phyloP scores from a whole-genome alignment of 2,888 invertebrate species.

The Thecophora atra region DNA sequence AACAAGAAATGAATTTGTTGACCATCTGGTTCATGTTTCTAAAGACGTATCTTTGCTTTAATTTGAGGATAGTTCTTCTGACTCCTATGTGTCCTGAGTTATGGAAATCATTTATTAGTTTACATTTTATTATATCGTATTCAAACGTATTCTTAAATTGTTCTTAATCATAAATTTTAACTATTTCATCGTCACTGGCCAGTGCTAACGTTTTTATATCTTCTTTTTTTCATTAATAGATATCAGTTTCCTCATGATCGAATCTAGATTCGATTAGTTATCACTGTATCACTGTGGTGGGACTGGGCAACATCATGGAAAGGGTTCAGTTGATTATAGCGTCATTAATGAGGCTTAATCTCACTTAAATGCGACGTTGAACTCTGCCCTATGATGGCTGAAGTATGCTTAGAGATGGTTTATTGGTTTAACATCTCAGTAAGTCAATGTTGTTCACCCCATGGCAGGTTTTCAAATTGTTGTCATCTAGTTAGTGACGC shows the following conservation, averaged over 20 bases:
- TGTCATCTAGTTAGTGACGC: too few species aligned
- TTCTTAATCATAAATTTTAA: background rate
- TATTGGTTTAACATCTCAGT: too few species aligned
- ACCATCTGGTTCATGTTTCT: conserved; percentile 13
- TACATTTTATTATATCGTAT: conserved; percentile 10
- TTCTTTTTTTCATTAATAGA: background rate
- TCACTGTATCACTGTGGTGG: too few species aligned
- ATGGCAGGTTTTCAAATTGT: too few species aligned
- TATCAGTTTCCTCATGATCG: conserved; percentile 4
- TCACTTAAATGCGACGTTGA: too few species aligned
- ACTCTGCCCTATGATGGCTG: too few species aligned
- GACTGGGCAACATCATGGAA: too few species aligned
- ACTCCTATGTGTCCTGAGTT: background rate
- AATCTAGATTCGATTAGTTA: conserved; percentile 11
- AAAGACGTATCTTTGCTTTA: background rate
- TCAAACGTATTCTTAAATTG: background rate
- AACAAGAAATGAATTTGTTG: background rate
- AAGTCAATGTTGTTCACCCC: too few species aligned
- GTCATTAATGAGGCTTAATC: too few species aligned
- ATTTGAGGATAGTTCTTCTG: conserved; percentile 3
- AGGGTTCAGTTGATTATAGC: too few species aligned
- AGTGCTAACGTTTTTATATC: conserved; percentile 12
- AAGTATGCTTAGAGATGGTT: too few species aligned
- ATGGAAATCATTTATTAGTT: conserved; percentile 4
- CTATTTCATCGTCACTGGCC: background rate